Evolutionary conservation across 2,888 invertebrate genomes (phyloP).

Genomic region (Parnassius glacialis): DNA sequence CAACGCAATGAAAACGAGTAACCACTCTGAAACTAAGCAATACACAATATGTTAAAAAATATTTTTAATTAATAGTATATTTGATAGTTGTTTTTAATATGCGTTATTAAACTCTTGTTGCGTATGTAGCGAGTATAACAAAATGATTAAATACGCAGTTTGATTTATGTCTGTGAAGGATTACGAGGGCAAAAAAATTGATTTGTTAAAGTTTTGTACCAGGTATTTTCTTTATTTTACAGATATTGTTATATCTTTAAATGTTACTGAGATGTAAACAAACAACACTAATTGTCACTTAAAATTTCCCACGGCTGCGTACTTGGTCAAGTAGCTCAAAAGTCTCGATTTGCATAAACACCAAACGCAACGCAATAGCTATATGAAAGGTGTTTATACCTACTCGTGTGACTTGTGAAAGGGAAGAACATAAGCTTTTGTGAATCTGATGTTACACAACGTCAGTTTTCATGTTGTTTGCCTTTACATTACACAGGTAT

Average conservation of each 20-base stretch:
- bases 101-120: too few species aligned
- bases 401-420: slow-evolving; percentile 8
- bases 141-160: too few species aligned
- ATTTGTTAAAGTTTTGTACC: too few species aligned
- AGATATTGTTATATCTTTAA: too few species aligned
- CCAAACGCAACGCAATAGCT: background rate
- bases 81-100: too few species aligned
- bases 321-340: slow-evolving; percentile 3
- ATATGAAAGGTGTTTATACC: slow-evolving; percentile 8
- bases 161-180: too few species aligned
- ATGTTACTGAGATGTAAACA: background rate
- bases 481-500: background rate
- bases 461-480: background rate
- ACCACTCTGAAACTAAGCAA: slow-evolving; percentile 31
- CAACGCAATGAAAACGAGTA: slow-evolving; percentile 57
- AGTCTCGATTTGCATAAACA: slow-evolving; percentile 20
- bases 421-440: slow-evolving; percentile 1
- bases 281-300: slow-evolving; percentile 7
- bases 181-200: too few species aligned
- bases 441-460: background rate
- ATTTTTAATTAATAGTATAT: too few species aligned
- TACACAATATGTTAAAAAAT: background rate
- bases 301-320: slow-evolving; percentile 10
- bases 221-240: too few species aligned
- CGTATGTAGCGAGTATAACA: too few species aligned